Conservation (phyloP, 2,797 vertebrate genomes). For the Odontamblyopus rebecca region DNA sequence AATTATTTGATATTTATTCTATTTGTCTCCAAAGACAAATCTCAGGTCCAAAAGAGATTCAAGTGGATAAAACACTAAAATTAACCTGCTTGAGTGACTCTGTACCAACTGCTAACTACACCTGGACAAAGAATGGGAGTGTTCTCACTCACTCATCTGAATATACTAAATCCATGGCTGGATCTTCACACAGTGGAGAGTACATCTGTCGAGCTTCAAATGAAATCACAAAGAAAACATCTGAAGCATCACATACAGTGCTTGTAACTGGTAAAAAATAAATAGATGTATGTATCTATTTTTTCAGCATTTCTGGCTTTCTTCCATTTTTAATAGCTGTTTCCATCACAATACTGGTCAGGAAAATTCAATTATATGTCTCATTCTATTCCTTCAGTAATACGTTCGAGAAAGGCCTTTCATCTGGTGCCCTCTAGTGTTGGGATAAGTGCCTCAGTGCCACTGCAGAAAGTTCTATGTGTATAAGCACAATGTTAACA, state of each 20-base stretch:
- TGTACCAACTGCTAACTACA: slow-evolving; percentile 35
- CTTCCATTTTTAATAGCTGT: no score
- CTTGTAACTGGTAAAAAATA: slow-evolving; percentile 42
- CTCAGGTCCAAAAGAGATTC: slow-evolving; percentile 2
- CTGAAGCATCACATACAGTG: not conserved
- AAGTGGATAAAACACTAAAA: not conserved
- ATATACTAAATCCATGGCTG: not conserved
- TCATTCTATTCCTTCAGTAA: no score
- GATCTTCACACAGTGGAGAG: slow-evolving; percentile 22
- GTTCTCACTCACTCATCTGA: not conserved
- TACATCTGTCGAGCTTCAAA: slow-evolving; percentile 54
- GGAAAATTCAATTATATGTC: no score
- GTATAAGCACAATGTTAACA: no score
- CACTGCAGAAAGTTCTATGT: no score
- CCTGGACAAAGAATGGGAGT: slow-evolving; percentile 47
- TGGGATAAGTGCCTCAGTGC: no score
- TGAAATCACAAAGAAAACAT: slow-evolving; percentile 9
- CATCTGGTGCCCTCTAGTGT: no score
- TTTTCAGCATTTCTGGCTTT: no score
- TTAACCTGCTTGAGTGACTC: slow-evolving; percentile 51
- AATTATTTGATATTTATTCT: no score
- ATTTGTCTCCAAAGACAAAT: slow-evolving; percentile 17
- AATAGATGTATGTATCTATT: no score
- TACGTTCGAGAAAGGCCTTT: no score
- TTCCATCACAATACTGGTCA: no score